A percentile compares a stretch with the other conserved stretches of the same genome.
These are phyloP conservation scores for Hyles vespertilio DNA, from an alignment of 1,140 invertebrate genomes.

Conservation along the genomic window DNA sequence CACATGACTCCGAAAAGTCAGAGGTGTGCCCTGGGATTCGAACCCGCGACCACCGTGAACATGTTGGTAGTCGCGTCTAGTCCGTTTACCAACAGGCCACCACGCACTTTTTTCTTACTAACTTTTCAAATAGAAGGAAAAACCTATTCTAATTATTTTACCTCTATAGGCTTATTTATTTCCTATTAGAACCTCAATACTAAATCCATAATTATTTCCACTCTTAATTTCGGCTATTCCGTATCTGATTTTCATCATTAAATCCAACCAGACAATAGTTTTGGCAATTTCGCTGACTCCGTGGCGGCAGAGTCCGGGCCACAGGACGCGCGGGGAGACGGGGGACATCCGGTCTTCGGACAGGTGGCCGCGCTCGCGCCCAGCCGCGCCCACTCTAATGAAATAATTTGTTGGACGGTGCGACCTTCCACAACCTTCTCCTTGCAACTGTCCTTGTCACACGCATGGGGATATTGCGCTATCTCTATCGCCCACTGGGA, in stretches of 20 bases:
- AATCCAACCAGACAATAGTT: neutral
- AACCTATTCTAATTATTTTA: too few species aligned
- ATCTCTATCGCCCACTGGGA: conserved; percentile 4
- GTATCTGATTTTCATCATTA: neutral
- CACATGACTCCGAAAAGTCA: too few species aligned
- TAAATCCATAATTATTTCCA: too few species aligned
- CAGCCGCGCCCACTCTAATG: conserved; percentile 50
- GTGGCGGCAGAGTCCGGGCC: neutral
- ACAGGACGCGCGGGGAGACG: conserved; percentile 31
- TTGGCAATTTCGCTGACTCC: neutral
- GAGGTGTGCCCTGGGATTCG: too few species aligned
- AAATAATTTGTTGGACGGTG: conserved; percentile 30
- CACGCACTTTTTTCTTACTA: too few species aligned
- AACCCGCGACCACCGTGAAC: too few species aligned
- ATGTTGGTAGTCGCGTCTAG: too few species aligned
- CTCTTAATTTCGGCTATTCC: too few species aligned
- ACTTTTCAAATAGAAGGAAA: too few species aligned
- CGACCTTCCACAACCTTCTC: conserved; percentile 68
- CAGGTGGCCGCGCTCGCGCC: conserved; percentile 45
- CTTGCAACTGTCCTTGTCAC: conserved; percentile 37
- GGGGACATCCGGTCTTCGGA: conserved; percentile 58
- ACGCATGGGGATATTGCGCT: conserved; percentile 1
- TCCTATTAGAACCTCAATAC: too few species aligned
- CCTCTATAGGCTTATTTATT: too few species aligned
- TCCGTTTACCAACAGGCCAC: too few species aligned